Evolutionary conservation across 2,888 invertebrate genomes (phyloP), one percentile per base, ranked within the genome.

Genomic region (Pristionchus mayeri): DNA sequence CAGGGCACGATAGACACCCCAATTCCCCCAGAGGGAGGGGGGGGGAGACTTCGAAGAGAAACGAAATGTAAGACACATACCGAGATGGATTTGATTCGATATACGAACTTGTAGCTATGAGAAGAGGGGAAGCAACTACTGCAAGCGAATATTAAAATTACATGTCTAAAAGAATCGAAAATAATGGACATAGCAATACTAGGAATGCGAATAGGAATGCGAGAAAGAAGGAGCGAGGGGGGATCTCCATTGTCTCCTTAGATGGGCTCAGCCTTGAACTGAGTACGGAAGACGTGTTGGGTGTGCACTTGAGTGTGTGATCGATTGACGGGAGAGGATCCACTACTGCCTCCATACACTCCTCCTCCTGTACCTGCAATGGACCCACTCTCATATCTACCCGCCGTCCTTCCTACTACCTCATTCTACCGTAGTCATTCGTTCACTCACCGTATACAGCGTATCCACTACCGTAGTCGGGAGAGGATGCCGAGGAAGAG

Each of bases 261-360:
- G 57, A 80, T 54, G 57, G 80, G 80, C 34, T 80, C 80, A 13
- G 80, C 80, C 57, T 80, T 80, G 57, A 57, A 80, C 40, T 34
- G 34, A 13, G 54, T 54, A 24, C 80, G 54, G 80, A 57, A 80
- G 50, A 78, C 50, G 76, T 78, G 76, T 40, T 78, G 76, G n/a
- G 71, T 44, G 71, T 44, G 71, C 40, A 54, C 52, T 13, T 57
- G 57, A 27, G 24, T 24, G 37, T 54, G 4, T 16, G 80, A 27
- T n/a, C 44, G 80, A 80, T 80, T 80, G 80, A 57, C 80, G 57
- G 80, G 37, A n/a, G 80, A 44, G 2, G 79, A 50, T 30, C 44
- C 57, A 1, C 27, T 37, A n/a, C 80, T 37, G 34, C 30, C 21
- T 34, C 76, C 50, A 27, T 78, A 78, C 50, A 27, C 76, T 7